These are phyloP conservation scores for Tetheella fluctuosa DNA, from an alignment of 2,888 invertebrate genomes.

Conservation along the genomic window DNA sequence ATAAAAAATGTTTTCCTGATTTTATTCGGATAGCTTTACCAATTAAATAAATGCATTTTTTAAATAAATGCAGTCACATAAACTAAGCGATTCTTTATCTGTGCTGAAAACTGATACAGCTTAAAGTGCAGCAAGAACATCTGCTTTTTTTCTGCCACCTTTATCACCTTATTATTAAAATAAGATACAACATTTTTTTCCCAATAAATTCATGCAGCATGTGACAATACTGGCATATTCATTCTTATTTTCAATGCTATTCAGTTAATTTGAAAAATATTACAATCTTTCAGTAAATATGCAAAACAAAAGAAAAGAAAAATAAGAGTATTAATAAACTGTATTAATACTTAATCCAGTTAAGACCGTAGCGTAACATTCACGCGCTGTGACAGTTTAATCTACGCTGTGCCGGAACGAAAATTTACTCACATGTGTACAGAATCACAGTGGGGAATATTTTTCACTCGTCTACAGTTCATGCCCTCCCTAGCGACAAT, in stretches of 20 bases:
- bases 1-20: background rate
- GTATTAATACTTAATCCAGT: constrained; percentile 23
- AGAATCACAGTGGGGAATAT: constrained; percentile 4
- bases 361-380: constrained; percentile 22
- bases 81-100: no score
- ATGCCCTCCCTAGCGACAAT: background rate
- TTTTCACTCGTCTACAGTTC: constrained; percentile 1
- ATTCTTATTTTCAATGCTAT: no score
- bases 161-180: no score
- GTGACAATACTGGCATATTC: no score
- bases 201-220: no score
- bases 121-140: no score
- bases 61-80: background rate
- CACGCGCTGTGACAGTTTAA: constrained; percentile 23
- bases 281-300: background rate
- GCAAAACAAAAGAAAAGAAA: background rate
- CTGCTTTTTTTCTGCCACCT: no score
- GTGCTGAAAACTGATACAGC: no score
- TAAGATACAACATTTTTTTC: no score
- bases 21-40: background rate
- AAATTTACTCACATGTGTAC: constrained; percentile 18
- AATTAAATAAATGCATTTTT: background rate
- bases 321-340: constrained; percentile 14
- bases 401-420: constrained; percentile 20
- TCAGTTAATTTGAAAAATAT: no score